phyloP scores from a whole-genome alignment of 2,113 vertebrate species.

The Halichoerus grypus region DNA sequence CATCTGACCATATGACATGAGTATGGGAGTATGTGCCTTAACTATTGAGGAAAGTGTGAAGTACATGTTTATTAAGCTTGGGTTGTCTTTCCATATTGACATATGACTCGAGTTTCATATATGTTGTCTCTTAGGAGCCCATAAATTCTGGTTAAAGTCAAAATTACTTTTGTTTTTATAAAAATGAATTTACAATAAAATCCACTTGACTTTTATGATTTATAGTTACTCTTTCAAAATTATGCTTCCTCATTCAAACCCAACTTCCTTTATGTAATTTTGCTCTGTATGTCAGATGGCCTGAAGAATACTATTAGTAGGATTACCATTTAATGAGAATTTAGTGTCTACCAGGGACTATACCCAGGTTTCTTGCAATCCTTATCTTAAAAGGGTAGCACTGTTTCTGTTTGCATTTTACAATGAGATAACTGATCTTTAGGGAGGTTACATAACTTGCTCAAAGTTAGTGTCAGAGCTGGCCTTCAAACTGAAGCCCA shows the following conservation, averaged over 20 bases:
- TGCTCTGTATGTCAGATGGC: neutral
- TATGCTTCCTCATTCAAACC: neutral
- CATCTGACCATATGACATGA: neutral
- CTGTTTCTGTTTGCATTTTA: neutral
- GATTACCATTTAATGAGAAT: neutral
- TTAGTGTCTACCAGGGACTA: neutral
- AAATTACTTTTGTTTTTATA: slow-evolving; percentile 18
- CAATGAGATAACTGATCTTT: neutral
- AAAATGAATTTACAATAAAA: slow-evolving; percentile 28
- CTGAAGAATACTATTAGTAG: neutral
- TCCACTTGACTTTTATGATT: neutral
- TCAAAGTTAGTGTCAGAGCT: neutral
- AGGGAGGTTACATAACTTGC: neutral
- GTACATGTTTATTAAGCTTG: neutral
- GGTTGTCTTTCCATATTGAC: neutral
- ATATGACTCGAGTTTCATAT: neutral
- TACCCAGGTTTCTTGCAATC: neutral
- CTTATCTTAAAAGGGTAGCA: neutral
- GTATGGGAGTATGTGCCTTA: neutral
- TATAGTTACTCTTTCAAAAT: neutral
- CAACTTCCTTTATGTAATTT: neutral
- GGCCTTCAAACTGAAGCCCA: neutral
- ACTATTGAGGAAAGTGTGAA: neutral
- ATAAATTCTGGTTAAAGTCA: neutral
- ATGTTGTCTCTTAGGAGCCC: neutral